phyloP scores from a whole-genome alignment of 1,140 invertebrate genomes.

The Camponotus floridanus region DNA sequence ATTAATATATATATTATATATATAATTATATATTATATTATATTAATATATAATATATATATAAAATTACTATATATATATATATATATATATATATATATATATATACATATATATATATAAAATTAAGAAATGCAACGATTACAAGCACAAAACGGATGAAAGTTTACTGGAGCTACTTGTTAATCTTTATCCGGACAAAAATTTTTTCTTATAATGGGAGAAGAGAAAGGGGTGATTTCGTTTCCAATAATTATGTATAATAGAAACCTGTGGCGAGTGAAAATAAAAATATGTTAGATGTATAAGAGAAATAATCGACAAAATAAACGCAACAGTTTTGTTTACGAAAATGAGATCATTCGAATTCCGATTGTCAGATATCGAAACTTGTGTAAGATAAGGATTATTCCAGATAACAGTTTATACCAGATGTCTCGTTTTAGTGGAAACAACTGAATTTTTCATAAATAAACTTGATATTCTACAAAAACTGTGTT shows the following conservation, averaged over 20 bases:
- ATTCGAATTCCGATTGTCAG: background rate
- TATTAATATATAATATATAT: too few species aligned
- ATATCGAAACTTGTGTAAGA: background rate
- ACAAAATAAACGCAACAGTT: constrained; percentile 58
- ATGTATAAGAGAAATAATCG: constrained; percentile 45
- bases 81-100: constrained; percentile 29
- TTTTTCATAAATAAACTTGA: too few species aligned
- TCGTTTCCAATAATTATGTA: constrained; percentile 21
- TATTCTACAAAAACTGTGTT: too few species aligned
- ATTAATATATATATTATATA: background rate
- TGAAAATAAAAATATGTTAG: constrained; percentile 35
- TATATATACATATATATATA: background rate
- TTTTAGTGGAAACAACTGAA: too few species aligned
- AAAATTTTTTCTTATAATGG: constrained; percentile 21
- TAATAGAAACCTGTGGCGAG: constrained; percentile 25
- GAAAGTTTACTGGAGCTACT: constrained; percentile 54
- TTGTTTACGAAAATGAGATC: constrained; percentile 48
- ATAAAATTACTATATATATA: background rate
- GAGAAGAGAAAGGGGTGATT: background rate
- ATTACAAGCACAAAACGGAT: constrained; percentile 56
- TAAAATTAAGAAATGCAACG: constrained; percentile 51
- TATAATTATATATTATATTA: too few species aligned
- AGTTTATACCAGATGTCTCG: too few species aligned
- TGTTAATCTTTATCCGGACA: constrained; percentile 27
- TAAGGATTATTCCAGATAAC: background rate